Conservation (phyloP, 2,888 invertebrate species). For the Omphaloscelis lunosa region DNA sequence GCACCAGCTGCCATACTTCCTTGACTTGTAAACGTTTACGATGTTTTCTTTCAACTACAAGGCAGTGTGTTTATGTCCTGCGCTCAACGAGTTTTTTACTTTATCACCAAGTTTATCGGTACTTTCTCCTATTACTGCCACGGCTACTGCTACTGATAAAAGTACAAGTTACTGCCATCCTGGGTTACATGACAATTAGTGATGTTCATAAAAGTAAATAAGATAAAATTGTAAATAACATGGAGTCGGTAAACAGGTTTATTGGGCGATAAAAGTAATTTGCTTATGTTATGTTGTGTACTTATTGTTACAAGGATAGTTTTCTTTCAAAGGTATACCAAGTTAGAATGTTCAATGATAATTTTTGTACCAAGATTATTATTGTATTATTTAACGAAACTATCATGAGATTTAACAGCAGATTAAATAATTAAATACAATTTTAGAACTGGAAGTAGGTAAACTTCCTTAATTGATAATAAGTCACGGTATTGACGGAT, state of each 20-base stretch:
- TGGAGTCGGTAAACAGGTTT: slow-evolving; percentile 64
- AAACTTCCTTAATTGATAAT: not conserved
- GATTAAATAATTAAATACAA: not conserved
- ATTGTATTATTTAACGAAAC: not conserved
- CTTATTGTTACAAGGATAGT: slow-evolving; percentile 1
- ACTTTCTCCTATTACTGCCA: slow-evolving; percentile 68
- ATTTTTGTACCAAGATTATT: not conserved
- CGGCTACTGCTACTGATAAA: slow-evolving; percentile 73
- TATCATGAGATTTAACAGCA: not conserved
- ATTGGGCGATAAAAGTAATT: slow-evolving; percentile 54
- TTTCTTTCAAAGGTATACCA: not conserved
- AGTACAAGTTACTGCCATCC: slow-evolving; percentile 54
- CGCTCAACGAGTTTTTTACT: slow-evolving; percentile 85
- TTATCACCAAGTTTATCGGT: slow-evolving; percentile 81
- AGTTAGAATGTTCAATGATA: not conserved
- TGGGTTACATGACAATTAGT: slow-evolving; percentile 64
- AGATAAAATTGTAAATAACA: slow-evolving; percentile 65
- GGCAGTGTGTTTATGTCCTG: slow-evolving; percentile 82
- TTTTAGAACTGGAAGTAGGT: not conserved
- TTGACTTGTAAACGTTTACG: slow-evolving; percentile 86
- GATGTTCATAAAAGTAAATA: slow-evolving; percentile 64
- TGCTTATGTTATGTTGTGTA: slow-evolving; percentile 44
- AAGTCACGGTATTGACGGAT: not conserved
- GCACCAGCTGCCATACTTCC: slow-evolving; percentile 67
- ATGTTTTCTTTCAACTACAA: slow-evolving; percentile 85